Percentiles rank a stretch among this genome's conserved stretches.
Conservation (phyloP, 2,888 invertebrate genomes). For the Rotaria macrura region DNA sequence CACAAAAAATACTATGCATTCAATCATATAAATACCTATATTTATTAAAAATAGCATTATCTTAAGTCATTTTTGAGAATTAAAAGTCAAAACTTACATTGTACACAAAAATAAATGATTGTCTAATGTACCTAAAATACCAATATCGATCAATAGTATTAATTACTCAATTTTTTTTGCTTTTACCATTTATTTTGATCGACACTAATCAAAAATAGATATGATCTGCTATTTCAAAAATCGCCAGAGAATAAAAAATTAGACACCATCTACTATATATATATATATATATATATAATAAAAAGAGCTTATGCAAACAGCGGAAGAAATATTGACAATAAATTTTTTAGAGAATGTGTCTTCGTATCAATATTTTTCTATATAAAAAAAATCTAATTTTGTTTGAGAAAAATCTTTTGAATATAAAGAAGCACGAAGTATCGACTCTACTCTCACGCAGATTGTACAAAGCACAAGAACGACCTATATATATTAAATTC, state of each 20-base stretch:
- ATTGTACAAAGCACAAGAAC: not conserved
- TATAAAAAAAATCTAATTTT: not conserved
- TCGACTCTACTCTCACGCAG: not conserved
- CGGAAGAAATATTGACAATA: not conserved
- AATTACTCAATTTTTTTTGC: not conserved
- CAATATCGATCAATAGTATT: not conserved
- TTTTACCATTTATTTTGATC: not conserved
- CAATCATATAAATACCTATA: too few species aligned
- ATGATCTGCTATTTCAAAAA: not conserved
- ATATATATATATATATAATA: not conserved
- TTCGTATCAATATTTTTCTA: not conserved
- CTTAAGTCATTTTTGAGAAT: not conserved
- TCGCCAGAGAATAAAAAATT: not conserved
- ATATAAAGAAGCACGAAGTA: not conserved
- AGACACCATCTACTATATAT: not conserved
- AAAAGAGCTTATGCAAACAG: too few species aligned
- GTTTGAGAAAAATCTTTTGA: not conserved
- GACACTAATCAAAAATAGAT: not conserved
- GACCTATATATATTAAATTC: not conserved
- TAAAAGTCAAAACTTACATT: not conserved
- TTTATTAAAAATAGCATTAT: not conserved
- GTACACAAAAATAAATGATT: not conserved
- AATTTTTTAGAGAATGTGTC: not conserved
- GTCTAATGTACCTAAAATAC: not conserved
- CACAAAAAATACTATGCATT: not conserved